Percentiles rank a stretch among this genome's conserved stretches.
Conservation (phyloP, 2,888 invertebrate species). For the Pterostichus niger region DNA sequence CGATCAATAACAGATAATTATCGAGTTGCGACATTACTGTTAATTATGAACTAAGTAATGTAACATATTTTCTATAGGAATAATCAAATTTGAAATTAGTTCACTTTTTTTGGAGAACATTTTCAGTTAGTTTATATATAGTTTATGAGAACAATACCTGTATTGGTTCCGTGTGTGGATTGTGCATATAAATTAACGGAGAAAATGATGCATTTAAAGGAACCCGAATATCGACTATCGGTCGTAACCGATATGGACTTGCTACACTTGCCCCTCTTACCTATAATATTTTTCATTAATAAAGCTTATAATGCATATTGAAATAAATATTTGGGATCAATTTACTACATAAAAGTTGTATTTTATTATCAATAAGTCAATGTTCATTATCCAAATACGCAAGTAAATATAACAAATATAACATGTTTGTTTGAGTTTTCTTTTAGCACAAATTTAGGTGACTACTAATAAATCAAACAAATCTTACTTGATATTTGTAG, state of each 20-base stretch:
- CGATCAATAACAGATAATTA: too few relatives aligned
- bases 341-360: too few relatives aligned
- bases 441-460: too few relatives aligned
- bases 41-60: too few relatives aligned
- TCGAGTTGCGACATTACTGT: too few relatives aligned
- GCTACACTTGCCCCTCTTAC: constrained; percentile 92
- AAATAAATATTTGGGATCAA: too few relatives aligned
- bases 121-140: background rate
- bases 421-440: background rate
- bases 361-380: too few relatives aligned
- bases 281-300: constrained; percentile 75
- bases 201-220: constrained; percentile 95
- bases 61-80: too few relatives aligned
- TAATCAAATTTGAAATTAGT: too few relatives aligned
- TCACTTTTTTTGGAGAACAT: too few relatives aligned
- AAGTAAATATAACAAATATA: background rate
- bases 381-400: too few relatives aligned
- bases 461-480: background rate
- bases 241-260: constrained; percentile 94
- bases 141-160: constrained; percentile 82
- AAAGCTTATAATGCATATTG: too few relatives aligned
- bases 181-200: constrained; percentile 94
- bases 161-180: constrained; percentile 92
- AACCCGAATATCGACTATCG: constrained; percentile 93
- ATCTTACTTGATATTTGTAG: constrained; percentile 88